Conservation (phyloP, 2,888 invertebrate species). For the Lumbricus terrestris region DNA sequence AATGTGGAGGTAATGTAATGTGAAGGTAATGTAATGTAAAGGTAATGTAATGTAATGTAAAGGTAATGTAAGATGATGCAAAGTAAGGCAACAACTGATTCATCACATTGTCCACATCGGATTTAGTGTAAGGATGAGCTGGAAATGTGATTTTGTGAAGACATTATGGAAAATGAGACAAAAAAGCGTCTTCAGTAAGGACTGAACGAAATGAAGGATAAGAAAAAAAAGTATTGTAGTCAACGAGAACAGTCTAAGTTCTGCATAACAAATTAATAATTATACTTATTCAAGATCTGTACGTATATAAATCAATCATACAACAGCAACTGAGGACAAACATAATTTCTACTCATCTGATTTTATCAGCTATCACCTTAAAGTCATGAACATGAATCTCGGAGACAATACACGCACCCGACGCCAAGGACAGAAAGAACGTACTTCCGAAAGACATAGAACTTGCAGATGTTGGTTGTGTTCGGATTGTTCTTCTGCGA, state of each 20-base stretch:
- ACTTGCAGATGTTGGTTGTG: slow-evolving; percentile 79
- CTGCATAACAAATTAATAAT: too few relatives aligned
- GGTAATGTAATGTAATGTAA: neutral
- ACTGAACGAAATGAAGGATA: neutral
- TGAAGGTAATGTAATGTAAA: too few relatives aligned
- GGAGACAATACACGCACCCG: neutral
- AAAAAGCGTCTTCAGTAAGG: neutral
- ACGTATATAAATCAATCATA: neutral
- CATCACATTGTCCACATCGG: neutral
- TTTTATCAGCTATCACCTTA: too few relatives aligned
- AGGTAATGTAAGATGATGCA: too few relatives aligned
- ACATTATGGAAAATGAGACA: neutral
- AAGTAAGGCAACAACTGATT: too few relatives aligned
- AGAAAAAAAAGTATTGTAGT: neutral
- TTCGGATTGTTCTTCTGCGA: slow-evolving; percentile 73
- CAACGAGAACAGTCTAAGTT: too few relatives aligned
- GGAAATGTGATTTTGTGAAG: neutral
- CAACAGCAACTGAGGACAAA: neutral
- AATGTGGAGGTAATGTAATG: neutral
- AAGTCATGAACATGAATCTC: neutral
- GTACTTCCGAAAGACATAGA: slow-evolving; percentile 74
- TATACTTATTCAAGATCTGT: neutral
- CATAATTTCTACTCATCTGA: neutral
- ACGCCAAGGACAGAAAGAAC: neutral
- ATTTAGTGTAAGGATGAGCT: neutral